phyloP scores from a whole-genome alignment of 2,888 invertebrate genomes.

The Eupithecia abbreviata region DNA sequence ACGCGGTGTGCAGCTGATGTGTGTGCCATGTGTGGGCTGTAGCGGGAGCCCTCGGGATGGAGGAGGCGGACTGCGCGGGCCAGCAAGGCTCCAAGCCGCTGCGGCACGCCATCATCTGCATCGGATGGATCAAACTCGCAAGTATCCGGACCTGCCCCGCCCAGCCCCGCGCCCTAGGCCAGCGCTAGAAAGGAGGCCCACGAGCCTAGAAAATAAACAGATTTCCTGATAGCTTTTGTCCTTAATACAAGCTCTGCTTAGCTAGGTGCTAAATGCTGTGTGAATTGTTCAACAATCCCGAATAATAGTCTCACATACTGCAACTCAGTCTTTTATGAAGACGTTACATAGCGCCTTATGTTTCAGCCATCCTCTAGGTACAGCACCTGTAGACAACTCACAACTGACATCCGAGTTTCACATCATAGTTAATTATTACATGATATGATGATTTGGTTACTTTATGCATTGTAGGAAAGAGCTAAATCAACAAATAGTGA shows the following conservation, averaged over 20 bases:
- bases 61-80: neutral
- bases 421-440: too few relatives aligned
- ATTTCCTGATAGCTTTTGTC: neutral
- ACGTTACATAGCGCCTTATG: neutral
- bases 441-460: too few relatives aligned
- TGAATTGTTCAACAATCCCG: neutral
- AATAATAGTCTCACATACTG: neutral
- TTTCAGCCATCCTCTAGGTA: neutral
- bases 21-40: neutral
- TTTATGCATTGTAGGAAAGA: too few relatives aligned
- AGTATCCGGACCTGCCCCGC: conserved; percentile 42
- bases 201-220: neutral
- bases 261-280: neutral
- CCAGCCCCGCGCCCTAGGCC: too few relatives aligned
- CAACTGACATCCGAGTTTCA: neutral
- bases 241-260: neutral
- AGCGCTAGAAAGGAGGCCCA: too few relatives aligned
- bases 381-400: neutral
- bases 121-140: conserved; percentile 65
- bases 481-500: too few relatives aligned
- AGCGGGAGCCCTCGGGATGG: neutral
- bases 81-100: conserved; percentile 44
- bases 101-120: conserved; percentile 59
- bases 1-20: neutral
- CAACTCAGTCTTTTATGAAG: neutral